A percentile compares a stretch with the other conserved stretches of the same genome.
These are phyloP conservation scores for Serilophus lunatus DNA, from an alignment of 2,113 vertebrate species.

Conservation along the genomic window DNA sequence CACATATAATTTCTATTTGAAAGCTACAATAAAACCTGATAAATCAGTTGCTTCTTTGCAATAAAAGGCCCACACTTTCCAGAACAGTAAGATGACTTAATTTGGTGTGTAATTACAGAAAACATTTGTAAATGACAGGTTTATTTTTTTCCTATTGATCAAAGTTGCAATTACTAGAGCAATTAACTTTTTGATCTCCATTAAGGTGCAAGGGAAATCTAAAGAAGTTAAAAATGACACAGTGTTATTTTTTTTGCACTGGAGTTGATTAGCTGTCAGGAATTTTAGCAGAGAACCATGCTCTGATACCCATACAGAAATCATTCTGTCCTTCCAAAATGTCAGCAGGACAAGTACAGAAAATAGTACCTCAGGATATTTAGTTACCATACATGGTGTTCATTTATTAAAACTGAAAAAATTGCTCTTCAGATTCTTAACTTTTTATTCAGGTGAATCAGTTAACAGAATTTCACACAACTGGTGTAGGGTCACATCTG, in stretches of 20 bases:
- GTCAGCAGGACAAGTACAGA: neutral
- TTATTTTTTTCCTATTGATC: neutral
- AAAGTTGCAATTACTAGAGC: neutral
- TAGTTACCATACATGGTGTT: neutral
- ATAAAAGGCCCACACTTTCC: neutral
- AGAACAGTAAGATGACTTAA: neutral
- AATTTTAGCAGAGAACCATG: neutral
- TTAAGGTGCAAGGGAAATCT: neutral
- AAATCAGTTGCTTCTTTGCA: neutral
- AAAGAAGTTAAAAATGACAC: neutral
- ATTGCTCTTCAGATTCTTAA: neutral
- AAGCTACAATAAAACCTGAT: neutral
- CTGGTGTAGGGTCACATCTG: neutral
- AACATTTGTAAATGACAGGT: neutral
- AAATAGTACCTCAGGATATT: rapidly evolving
- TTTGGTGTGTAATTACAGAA: neutral
- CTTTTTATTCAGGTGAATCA: neutral
- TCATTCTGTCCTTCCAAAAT: neutral
- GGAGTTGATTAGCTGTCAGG: neutral
- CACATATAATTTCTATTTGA: neutral
- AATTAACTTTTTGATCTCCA: constrained; percentile 3
- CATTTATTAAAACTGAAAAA: neutral
- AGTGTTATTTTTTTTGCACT: neutral
- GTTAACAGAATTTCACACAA: neutral
- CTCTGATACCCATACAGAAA: neutral